Percentiles rank a stretch among this genome's conserved stretches.
Conservation (phyloP, 2,888 invertebrate species). For the Eucera pruinosa region DNA sequence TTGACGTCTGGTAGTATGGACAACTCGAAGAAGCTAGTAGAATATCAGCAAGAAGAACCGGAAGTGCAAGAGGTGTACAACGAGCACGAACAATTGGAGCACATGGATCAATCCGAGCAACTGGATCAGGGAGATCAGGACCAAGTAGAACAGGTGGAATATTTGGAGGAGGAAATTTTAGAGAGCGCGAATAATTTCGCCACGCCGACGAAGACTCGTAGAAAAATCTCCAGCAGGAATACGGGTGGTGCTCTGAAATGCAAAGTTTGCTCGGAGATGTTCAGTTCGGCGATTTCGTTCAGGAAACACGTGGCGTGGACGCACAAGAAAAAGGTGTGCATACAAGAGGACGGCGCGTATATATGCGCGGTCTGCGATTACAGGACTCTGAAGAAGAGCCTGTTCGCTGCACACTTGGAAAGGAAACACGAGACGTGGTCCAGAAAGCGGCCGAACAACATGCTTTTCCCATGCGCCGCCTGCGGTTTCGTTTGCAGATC, state of each 20-base stretch:
- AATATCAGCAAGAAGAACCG: slow-evolving; percentile 47
- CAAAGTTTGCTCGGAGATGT: slow-evolving; percentile 79
- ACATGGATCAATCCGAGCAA: neutral
- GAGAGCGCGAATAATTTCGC: slow-evolving; percentile 35
- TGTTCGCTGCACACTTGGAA: slow-evolving; percentile 79
- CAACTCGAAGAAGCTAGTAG: neutral
- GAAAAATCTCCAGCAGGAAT: slow-evolving; percentile 31
- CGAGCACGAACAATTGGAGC: slow-evolving; percentile 31
- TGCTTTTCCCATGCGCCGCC: slow-evolving; percentile 78
- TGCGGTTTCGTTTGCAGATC: slow-evolving; percentile 82
- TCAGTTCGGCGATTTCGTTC: slow-evolving; percentile 76
- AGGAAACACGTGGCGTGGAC: slow-evolving; percentile 82
- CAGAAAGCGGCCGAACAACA: slow-evolving; percentile 69
- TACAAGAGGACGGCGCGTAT: slow-evolving; percentile 80
- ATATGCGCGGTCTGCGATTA: slow-evolving; percentile 82
- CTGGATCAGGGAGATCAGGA: slow-evolving; percentile 40
- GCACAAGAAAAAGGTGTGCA: slow-evolving; percentile 81
- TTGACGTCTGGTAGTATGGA: slow-evolving; percentile 47
- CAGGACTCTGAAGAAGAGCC: slow-evolving; percentile 77
- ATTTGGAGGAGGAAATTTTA: slow-evolving; percentile 62
- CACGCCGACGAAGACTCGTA: slow-evolving; percentile 27
- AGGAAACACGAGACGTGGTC: slow-evolving; percentile 81
- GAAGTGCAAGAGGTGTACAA: slow-evolving; percentile 35
- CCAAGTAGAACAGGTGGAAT: slow-evolving; percentile 55
- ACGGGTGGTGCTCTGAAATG: slow-evolving; percentile 73